phyloP scores from a whole-genome alignment of 1,140 invertebrate species.

The Caenorhabditis elegans region DNA sequence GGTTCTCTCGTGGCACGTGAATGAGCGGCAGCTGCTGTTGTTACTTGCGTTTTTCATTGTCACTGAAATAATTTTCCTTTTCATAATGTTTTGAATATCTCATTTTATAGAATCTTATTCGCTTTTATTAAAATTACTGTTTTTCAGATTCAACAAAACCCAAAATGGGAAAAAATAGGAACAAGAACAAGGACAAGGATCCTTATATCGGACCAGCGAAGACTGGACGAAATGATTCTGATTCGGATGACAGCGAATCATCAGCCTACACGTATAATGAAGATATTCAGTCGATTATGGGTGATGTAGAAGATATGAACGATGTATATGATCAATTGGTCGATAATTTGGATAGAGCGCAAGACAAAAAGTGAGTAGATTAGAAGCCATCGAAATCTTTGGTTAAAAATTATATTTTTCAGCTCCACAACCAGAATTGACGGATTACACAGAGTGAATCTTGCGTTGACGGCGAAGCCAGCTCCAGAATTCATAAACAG shows the following conservation, averaged over 20 bases:
- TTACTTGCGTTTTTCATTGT: neutral
- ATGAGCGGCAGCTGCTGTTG: neutral
- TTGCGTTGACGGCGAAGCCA: conserved; percentile 18
- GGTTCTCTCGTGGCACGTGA: neutral
- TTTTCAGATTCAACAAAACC: neutral
- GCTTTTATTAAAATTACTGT: too few relatives aligned
- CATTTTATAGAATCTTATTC: too few relatives aligned
- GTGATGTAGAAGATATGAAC: conserved; percentile 33
- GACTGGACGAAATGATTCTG: neutral
- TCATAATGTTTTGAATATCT: too few relatives aligned
- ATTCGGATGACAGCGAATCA: neutral
- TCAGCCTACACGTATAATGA: conserved; percentile 18
- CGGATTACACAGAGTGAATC: conserved; percentile 21
- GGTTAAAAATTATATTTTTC: neutral
- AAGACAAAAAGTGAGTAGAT: conserved; percentile 40
- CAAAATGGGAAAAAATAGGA: conserved; percentile 3
- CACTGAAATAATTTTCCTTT: too few relatives aligned
- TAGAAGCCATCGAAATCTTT: too few relatives aligned
- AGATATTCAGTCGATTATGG: conserved; percentile 29
- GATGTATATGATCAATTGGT: conserved; percentile 31
- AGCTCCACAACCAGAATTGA: conserved; percentile 19
- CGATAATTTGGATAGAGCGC: conserved; percentile 34
- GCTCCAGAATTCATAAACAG: conserved; percentile 1
- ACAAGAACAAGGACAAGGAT: conserved; percentile 44
- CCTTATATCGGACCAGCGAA: neutral